phyloP scores from a whole-genome alignment of 2,797 vertebrate genomes.

The Pempheris klunzingeri region DNA sequence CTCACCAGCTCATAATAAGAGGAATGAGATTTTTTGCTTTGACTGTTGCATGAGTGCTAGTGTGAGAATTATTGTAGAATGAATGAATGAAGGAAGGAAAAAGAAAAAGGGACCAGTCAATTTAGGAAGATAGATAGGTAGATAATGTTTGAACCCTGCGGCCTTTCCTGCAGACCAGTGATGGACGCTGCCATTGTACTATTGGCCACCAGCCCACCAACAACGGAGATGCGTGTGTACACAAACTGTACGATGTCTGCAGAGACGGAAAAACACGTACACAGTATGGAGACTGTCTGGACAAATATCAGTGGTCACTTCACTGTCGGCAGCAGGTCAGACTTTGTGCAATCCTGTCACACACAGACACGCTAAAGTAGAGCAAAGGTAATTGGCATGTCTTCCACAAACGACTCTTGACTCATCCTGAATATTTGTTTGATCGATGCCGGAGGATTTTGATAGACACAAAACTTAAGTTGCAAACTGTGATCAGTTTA shows the following conservation, averaged over 20 bases:
- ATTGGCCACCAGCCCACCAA: conserved; percentile 77
- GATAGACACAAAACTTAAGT: conserved; percentile 9
- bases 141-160: conserved; percentile 28
- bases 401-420: conserved; percentile 18
- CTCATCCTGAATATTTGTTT: conserved; percentile 39
- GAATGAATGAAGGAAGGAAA: not conserved
- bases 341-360: conserved; percentile 16
- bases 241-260: conserved; percentile 82
- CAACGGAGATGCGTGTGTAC: conserved; percentile 78
- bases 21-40: conserved; percentile 51
- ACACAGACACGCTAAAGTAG: conserved; percentile 42
- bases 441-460: not conserved
- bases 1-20: conserved; percentile 58
- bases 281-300: conserved; percentile 90
- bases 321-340: conserved; percentile 90
- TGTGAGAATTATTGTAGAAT: not conserved
- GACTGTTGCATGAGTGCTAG: not conserved
- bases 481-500: conserved; percentile 50
- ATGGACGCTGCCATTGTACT: conserved; percentile 87
- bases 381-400: conserved; percentile 46
- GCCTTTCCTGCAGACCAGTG: conserved; percentile 82
- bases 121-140: too few relatives aligned
- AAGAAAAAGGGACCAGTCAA: too few relatives aligned
- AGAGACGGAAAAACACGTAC: conserved; percentile 81
- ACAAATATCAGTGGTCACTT: conserved; percentile 85